Evolutionary conservation across 2,888 invertebrate genomes (phyloP), one percentile per base, ranked within the genome.

Genomic region (Pediacus dermestoides): DNA sequence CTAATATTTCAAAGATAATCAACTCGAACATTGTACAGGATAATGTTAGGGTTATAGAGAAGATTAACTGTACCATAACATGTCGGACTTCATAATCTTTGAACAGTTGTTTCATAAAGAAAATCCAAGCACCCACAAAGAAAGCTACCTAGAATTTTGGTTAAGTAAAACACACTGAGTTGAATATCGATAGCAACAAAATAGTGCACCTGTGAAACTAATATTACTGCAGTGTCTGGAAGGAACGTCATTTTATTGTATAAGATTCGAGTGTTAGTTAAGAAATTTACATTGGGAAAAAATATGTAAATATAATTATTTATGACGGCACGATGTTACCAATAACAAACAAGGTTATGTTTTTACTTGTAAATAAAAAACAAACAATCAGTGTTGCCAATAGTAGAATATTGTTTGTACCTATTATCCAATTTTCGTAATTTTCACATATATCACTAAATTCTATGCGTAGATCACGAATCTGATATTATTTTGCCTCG

Each of bases 11-110:
- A 73, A 99, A 99, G 64, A 99, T 99, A 44, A 99, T 97, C 39
- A 99, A 74, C 68, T 99, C 97, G 70, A 99, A 99, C 93, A 99
- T 94, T 2, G 95, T 93, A 63, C 97, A 94, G 13, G 97, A 97
- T 9, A 99, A 74, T 0, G 97, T 88, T 66, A 99, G 92, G 18
- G 95, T 99, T 14, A 87, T 78, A 0, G 97, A 95, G 69, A 99
- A 99, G 62, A 96, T 90, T 2, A 97, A 73, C 67, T 97, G 92
- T 1, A 99, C 95, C 41, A 92, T 74, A 42, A 88, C 80, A 65
- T 97, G 93, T 57, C 94, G 90, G 3, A 96, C 92, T 74, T 99
- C 97, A 74, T 99, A 99, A 66, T 99, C 93, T 50, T 89, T 82
- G 66, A 97, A 99, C 28, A 99, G 74, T 69, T 94, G 89, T 67